phyloP scores from a whole-genome alignment of 2,113 vertebrate genomes.

The Euleptes europaea region DNA sequence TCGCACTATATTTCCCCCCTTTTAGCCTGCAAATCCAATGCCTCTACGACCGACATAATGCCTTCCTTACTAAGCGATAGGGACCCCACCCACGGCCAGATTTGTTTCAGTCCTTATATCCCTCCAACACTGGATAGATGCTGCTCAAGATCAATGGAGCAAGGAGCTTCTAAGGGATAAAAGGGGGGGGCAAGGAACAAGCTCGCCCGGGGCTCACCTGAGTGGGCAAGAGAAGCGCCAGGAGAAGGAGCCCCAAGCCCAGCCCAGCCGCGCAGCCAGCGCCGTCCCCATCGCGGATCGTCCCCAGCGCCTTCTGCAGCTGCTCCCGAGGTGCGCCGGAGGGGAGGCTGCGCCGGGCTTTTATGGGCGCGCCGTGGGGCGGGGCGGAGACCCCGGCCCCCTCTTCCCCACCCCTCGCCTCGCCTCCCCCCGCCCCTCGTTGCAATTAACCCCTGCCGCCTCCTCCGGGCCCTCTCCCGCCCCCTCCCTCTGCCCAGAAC shows the following conservation, averaged over 20 bases:
- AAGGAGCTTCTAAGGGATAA: too few relatives aligned
- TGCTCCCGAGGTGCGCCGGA: background rate
- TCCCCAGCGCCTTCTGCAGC: background rate
- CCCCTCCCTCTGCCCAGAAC: background rate
- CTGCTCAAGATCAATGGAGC: too few relatives aligned
- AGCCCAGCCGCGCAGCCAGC: conserved; percentile 69
- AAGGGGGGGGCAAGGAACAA: too few relatives aligned
- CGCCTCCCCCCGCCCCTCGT: background rate
- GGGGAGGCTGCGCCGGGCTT: background rate
- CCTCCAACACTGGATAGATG: too few relatives aligned
- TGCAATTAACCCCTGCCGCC: background rate
- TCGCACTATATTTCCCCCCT: too few relatives aligned
- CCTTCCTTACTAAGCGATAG: too few relatives aligned
- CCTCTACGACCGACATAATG: too few relatives aligned
- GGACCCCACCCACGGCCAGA: too few relatives aligned
- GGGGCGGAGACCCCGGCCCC: background rate
- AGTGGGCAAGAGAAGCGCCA: conserved; percentile 71
- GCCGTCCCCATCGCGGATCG: conserved; percentile 69
- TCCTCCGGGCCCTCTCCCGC: background rate
- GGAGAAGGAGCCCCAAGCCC: conserved; percentile 73
- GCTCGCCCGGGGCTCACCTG: conserved; percentile 69
- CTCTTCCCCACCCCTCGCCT: conserved; percentile 9
- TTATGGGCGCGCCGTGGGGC: background rate
- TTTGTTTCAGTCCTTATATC: too few relatives aligned
- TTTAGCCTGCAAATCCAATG: too few relatives aligned